These are phyloP conservation scores for Apodemus speciosus DNA, from an alignment of 2,113 vertebrate genomes.

Conservation along the genomic window DNA sequence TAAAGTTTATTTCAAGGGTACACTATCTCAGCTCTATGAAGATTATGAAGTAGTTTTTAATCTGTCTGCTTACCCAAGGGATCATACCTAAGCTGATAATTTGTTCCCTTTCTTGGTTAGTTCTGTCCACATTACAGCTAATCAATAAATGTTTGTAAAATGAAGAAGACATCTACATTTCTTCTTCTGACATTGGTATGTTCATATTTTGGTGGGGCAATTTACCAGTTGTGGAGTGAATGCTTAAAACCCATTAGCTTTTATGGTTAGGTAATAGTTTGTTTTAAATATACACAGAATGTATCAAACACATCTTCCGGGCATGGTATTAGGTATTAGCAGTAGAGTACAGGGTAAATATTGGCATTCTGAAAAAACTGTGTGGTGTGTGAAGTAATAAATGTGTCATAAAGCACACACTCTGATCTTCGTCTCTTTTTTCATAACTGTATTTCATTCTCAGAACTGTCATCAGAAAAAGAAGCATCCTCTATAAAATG, in stretches of 20 bases:
- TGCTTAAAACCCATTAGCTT: neutral
- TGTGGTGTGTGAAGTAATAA: neutral
- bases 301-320: neutral
- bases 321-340: neutral
- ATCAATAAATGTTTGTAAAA: neutral
- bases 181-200: neutral
- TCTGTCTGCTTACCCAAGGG: neutral
- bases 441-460: neutral
- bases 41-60: neutral
- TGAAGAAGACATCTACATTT: neutral
- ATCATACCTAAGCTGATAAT: neutral
- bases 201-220: neutral
- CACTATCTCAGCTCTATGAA: neutral
- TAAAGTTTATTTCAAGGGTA: neutral
- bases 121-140: neutral
- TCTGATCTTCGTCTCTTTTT: neutral
- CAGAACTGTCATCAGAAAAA: neutral
- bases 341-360: neutral
- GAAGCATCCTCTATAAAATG: neutral
- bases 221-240: neutral
- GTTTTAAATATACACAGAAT: neutral
- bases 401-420: neutral
- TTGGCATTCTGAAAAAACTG: neutral
- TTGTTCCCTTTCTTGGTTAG: neutral
- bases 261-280: conserved; percentile 12